A percentile compares a stretch with the other conserved stretches of the same genome.
These are phyloP conservation scores for Rotaria socialis DNA, from an alignment of 2,888 invertebrate species.

Conservation along the genomic window DNA sequence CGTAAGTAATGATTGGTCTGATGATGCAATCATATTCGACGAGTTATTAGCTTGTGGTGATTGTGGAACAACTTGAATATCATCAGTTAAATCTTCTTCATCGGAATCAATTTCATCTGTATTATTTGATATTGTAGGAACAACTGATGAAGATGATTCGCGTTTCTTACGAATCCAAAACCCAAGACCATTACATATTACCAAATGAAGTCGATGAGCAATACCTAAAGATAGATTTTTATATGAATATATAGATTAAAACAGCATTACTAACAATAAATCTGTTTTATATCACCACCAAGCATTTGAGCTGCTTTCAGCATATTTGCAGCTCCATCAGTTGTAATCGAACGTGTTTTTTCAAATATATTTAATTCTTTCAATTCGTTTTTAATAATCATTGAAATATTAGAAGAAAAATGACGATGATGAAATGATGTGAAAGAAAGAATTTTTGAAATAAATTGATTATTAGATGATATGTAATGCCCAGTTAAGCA, in stretches of 20 bases:
- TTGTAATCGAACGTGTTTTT: not conserved
- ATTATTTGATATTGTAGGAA: not conserved
- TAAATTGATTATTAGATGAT: not conserved
- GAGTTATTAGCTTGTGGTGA: not conserved
- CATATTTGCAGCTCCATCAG: not conserved
- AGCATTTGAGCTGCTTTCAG: not conserved
- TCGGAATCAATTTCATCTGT: not conserved
- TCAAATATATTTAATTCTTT: not conserved
- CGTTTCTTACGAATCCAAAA: not conserved
- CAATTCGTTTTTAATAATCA: not conserved
- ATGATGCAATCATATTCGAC: not conserved
- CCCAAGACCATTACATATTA: not conserved
- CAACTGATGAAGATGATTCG: not conserved
- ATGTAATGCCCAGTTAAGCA: not conserved
- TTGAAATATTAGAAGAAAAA: not conserved
- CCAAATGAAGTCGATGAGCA: not conserved
- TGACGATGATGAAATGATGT: not conserved
- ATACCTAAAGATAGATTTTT: not conserved
- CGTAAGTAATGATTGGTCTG: not conserved
- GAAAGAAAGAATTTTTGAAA: not conserved
- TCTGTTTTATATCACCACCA: not conserved
- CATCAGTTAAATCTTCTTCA: slow-evolving; percentile 2
- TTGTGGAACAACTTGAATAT: not conserved
- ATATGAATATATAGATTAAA: not conserved
- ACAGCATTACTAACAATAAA: not conserved